Evolutionary conservation across 2,888 invertebrate genomes (phyloP), one percentile per base, ranked within the genome.

Genomic region (Cacoxenus indagator): DNA sequence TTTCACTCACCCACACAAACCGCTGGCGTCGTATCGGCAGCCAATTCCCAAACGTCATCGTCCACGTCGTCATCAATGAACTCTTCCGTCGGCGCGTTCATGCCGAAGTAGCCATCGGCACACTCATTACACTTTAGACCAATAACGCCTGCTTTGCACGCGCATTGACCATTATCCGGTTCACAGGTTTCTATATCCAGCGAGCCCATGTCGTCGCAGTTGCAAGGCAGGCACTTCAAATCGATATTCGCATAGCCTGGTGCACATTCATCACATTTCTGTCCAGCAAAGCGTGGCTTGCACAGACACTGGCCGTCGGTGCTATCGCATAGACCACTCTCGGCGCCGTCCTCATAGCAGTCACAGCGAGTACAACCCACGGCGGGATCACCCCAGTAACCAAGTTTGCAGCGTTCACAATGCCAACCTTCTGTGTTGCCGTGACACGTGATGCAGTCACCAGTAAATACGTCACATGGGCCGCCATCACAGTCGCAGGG

Each of bases 401-500:
- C 90, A 65, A 90, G 88, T 84, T 92, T 91, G 84, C 93, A 93
- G 73, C 91, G 90, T 77, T 93, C 93, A 81, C 93, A 93, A 69
- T 91, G 90, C 86, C 92, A 93, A 43, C 93, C 91, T 83, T 91
- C 91, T 0, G 90, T 89, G 82, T 91, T 90, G 67, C 91, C 90
- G 78, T 77, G 92, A 84, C 98, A 98, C 51, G 93, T 92, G 67
- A 95, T 91, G 87, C 99, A 99, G 74, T 92, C 91, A 1, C 99
- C 99, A 0, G 94, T 94, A 76, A 90, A 88, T 48, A 92, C 90
- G 87, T 98, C 95, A 88, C 99, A 96, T 0, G 94, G 93, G 2
- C 94, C 95, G 0, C 95, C 96, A 65, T 92, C 94, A 87, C 99
- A 99, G 45, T 91, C 91, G 87, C 99, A 99, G 0, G 92, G 92